Percentiles rank a stretch among this genome's conserved stretches.
These are phyloP conservation scores for Sinocyclocheilus grahami DNA, from an alignment of 2,113 vertebrate species.

Conservation along the genomic window DNA sequence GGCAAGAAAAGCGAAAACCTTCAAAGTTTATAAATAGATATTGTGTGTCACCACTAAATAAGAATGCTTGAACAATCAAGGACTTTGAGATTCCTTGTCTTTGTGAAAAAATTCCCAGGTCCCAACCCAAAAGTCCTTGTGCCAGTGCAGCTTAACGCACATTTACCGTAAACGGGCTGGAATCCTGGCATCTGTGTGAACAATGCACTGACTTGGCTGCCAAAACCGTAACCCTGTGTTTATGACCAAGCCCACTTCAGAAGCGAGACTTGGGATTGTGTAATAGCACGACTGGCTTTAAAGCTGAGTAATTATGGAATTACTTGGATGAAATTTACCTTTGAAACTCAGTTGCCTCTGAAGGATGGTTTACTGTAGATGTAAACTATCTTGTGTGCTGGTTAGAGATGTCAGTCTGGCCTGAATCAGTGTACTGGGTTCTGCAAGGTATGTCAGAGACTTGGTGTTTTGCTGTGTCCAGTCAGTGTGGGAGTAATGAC, in stretches of 20 bases:
- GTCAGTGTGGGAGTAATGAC: background rate
- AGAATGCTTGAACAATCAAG: constrained; percentile 44
- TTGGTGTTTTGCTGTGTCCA: background rate
- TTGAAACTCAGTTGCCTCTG: background rate
- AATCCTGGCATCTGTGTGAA: constrained; percentile 51
- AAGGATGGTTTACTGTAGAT: background rate
- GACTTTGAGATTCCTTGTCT: constrained; percentile 24
- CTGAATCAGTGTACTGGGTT: background rate
- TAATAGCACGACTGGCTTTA: constrained; percentile 39
- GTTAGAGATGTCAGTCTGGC: too few species aligned
- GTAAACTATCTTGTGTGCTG: background rate
- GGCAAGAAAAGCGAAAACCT: constrained; percentile 42
- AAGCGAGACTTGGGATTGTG: constrained; percentile 18
- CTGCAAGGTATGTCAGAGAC: background rate
- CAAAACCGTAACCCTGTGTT: constrained; percentile 39
- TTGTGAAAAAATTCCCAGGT: constrained; percentile 43
- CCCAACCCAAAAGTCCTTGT: constrained; percentile 26
- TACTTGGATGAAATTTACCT: background rate
- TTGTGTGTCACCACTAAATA: constrained; percentile 52
- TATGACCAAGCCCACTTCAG: constrained; percentile 46
- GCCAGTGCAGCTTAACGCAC: constrained; percentile 47
- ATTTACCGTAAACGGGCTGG: constrained; percentile 62
- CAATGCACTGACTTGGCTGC: constrained; percentile 41
- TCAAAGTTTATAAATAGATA: constrained; percentile 55
- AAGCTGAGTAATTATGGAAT: constrained; percentile 29